These are phyloP conservation scores for Tetraodon nigroviridis DNA, from an alignment of 2,113 vertebrate species.

Conservation along the genomic window DNA sequence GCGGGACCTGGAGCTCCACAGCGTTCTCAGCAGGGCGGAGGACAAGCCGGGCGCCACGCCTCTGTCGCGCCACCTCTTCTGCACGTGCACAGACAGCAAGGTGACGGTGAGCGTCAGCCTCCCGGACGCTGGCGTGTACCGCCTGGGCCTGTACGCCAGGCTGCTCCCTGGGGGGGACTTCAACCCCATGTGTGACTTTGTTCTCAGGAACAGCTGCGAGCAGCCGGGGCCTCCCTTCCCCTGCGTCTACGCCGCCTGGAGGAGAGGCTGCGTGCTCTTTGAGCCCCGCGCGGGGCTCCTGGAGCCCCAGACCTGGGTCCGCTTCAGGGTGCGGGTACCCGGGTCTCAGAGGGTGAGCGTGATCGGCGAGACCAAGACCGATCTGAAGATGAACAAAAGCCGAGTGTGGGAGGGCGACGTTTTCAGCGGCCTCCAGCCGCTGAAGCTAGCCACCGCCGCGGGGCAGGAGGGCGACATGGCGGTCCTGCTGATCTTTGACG, in stretches of 20 bases:
- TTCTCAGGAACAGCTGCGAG: conserved; percentile 65
- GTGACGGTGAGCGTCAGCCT: conserved; percentile 69
- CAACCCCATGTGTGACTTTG: conserved; percentile 74
- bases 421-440: conserved; percentile 37
- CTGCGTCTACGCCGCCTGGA: conserved; percentile 69
- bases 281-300: conserved; percentile 77
- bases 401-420: conserved; percentile 77
- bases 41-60: conserved; percentile 29
- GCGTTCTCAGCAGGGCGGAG: conserved; percentile 56
- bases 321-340: conserved; percentile 76
- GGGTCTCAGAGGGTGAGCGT: conserved; percentile 67
- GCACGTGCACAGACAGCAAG: conserved; percentile 74
- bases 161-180: conserved; percentile 58
- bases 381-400: conserved; percentile 69
- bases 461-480: conserved; percentile 66
- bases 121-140: conserved; percentile 63
- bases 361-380: conserved; percentile 58
- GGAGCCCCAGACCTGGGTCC: conserved; percentile 64
- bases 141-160: conserved; percentile 72
- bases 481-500: conserved; percentile 74
- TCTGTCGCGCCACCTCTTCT: conserved; percentile 68
- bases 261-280: conserved; percentile 75
- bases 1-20: conserved; percentile 38
- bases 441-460: conserved; percentile 68
- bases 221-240: conserved; percentile 71